Conservation (phyloP, 64 coral and sea anemone genomes). For the Hydrozoanthus tunicans region DNA sequence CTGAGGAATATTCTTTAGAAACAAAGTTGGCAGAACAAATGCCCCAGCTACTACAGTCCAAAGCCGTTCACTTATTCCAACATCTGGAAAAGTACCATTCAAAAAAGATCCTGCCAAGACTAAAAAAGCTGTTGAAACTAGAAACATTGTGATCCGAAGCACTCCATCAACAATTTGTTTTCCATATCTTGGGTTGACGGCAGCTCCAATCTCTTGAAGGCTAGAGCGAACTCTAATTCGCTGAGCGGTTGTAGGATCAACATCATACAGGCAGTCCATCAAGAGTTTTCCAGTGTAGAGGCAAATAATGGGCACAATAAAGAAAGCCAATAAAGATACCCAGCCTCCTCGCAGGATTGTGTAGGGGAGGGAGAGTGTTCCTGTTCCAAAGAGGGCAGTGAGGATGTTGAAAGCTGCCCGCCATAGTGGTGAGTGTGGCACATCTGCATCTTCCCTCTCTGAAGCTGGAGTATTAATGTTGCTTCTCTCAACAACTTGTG, state of each 20-base stretch:
- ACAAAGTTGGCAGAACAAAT: constrained; percentile 21
- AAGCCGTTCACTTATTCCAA: neutral
- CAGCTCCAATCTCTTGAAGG: constrained; percentile 26
- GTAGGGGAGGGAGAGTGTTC: constrained; percentile 22
- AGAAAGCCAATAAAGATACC: constrained; percentile 4
- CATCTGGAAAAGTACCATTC: constrained; percentile 6
- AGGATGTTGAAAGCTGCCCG: constrained; percentile 26
- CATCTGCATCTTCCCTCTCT: neutral
- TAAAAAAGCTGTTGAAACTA: constrained; percentile 21
- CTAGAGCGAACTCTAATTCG: constrained; percentile 30
- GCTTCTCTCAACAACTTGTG: neutral
- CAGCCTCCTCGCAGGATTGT: constrained; percentile 35
- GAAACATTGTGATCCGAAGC: neutral
- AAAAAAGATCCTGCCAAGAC: constrained; percentile 45
- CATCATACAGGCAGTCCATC: constrained; percentile 36
- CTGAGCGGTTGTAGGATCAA: constrained; percentile 6
- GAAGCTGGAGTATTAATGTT: neutral
- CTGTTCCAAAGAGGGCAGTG: constrained; percentile 14
- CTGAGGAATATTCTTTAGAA: constrained; percentile 35
- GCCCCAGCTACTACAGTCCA: constrained; percentile 36
- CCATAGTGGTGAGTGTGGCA: neutral
- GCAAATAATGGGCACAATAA: constrained; percentile 4
- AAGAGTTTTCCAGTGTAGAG: constrained; percentile 16
- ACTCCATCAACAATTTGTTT: neutral
- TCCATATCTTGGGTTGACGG: constrained; percentile 36